Conservation (phyloP, 2,888 invertebrate genomes). For the Lithophane ornitopus region DNA sequence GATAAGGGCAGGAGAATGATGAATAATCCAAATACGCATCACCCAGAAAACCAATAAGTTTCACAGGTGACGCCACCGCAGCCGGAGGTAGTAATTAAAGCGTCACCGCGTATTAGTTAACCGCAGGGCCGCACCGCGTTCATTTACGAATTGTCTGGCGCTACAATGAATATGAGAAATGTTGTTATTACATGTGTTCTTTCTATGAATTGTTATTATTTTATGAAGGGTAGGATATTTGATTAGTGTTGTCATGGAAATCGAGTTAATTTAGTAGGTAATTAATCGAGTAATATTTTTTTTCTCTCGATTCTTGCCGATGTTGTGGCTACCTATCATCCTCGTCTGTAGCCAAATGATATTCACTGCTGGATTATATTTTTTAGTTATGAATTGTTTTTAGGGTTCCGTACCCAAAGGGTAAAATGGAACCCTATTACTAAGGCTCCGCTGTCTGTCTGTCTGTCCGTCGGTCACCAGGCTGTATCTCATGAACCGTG, state of each 20-base stretch:
- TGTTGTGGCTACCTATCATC: background rate
- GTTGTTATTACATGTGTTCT: background rate
- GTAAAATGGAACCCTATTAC: too few species aligned
- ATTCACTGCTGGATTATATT: too few species aligned
- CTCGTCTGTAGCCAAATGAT: too few species aligned
- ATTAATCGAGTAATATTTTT: too few species aligned
- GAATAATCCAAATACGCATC: conserved; percentile 1
- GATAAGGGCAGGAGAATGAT: too few species aligned
- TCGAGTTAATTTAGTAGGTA: background rate
- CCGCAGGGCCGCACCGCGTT: conserved; percentile 13
- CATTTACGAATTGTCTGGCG: conserved; percentile 7
- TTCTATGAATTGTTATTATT: background rate
- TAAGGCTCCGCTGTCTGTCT: too few species aligned
- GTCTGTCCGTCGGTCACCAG: too few species aligned
- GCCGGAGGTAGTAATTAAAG: conserved; percentile 32
- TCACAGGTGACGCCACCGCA: conserved; percentile 7
- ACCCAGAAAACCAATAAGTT: conserved; percentile 21
- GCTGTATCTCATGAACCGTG: too few species aligned
- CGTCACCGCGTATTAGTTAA: conserved; percentile 15
- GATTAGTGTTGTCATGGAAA: background rate
- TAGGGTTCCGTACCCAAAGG: too few species aligned
- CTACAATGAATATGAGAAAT: conserved; percentile 6
- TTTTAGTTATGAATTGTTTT: too few species aligned
- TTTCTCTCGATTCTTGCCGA: too few species aligned
- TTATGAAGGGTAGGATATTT: background rate